Base-by-base conservation (phyloP, 2,113 vertebrate species). In the Acanthisitta chloris region DNA sequence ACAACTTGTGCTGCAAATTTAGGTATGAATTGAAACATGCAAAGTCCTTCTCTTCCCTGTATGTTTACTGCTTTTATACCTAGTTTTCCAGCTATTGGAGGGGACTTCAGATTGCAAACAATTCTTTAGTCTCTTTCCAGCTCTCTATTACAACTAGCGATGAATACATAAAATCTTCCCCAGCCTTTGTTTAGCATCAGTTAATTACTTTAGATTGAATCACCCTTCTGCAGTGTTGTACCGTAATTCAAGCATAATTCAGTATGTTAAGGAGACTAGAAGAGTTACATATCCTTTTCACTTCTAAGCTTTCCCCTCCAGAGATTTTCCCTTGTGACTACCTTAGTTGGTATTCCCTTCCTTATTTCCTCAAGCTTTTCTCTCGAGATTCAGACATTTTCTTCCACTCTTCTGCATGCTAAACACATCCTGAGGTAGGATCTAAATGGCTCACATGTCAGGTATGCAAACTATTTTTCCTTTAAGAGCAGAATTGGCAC, bases 371-470 rank as follows among this genome's bases (percentile, higher is more conserved):
- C 58, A 64, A 90, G 83, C 54, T 77, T 87, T 94, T 80, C 73
- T 91, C 66, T 77, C 52, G 58, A 80, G 79, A 90, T 70, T 90
- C 70, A 82, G 85, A 66, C 17, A 4, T 83, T 88, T 92, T 82
- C 76, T 66, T 78, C 17, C 17, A 64, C 64, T 73, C 51, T 81
- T 94, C 54, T 67, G 59, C 55, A 90, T 86, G 82, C 38, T 86
- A 90, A 92, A 81, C 67, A 64, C 55, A 93, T 59, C 40, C 66
- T 5, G 1, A 17, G 28, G 66, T 55, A 93, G 31, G 70, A 92
- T 90, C 91, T 88, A 84, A 88, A 91, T 54, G 70, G 55, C 80
- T 95, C 28, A 42, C 40, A 84, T 79, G 65, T 86, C 90, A 95
- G 71, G 77, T 92, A 93, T 29, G 65, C 76, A 90, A 90, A 91